phyloP scores from a whole-genome alignment of 2,113 vertebrate species.

The Procavia capensis region DNA sequence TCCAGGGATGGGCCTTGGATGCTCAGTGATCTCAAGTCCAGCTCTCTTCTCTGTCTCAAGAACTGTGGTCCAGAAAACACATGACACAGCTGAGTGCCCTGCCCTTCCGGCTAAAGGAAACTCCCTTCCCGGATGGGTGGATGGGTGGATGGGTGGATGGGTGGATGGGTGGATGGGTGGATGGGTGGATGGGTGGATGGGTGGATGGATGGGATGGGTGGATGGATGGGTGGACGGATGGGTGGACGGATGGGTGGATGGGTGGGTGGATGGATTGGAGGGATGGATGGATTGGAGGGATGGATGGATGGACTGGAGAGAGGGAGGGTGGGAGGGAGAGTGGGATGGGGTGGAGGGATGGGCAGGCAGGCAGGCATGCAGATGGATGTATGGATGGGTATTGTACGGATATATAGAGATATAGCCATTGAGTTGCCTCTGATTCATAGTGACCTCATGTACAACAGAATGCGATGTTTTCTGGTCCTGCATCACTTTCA shows the following conservation, averaged over 20 bases:
- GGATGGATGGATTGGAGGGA: not conserved
- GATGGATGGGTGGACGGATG: not conserved
- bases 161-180: not conserved
- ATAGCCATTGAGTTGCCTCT: not conserved
- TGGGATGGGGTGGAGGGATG: too few species aligned
- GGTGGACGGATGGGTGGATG: too few species aligned
- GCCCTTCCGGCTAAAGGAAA: not conserved
- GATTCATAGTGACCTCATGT: not conserved
- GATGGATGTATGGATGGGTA: too few species aligned
- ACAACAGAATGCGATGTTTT: not conserved
- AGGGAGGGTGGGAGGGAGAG: too few species aligned
- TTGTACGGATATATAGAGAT: too few species aligned
- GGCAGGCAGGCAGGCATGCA: too few species aligned
- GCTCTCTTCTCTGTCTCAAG: not conserved
- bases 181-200: not conserved
- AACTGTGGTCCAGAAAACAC: not conserved
- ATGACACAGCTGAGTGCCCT: not conserved
- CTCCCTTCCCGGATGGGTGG: not conserved
- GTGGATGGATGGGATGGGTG: too few species aligned
- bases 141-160: not conserved
- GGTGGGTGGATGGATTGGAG: too few species aligned
- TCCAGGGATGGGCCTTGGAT: not conserved
- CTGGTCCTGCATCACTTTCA: not conserved
- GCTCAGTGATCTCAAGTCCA: not conserved
- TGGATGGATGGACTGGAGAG: not conserved